These are phyloP conservation scores for Cacoxenus indagator DNA, from an alignment of 2,888 invertebrate species.

Conservation along the genomic window DNA sequence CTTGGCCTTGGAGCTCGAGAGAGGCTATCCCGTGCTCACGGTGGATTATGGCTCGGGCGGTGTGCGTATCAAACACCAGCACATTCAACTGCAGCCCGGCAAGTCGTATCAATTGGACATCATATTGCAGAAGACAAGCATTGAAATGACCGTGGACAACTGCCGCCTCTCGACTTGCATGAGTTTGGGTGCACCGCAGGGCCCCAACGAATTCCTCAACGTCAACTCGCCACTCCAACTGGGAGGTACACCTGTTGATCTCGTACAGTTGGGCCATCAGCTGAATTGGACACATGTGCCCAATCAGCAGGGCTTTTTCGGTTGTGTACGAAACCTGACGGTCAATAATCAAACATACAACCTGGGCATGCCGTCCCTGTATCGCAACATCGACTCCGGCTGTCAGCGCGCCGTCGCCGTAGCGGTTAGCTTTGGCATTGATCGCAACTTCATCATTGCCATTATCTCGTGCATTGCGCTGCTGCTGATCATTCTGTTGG, in stretches of 20 bases:
- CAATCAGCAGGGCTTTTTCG: conserved; percentile 81
- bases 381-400: conserved; percentile 79
- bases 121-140: conserved; percentile 75
- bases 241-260: conserved; percentile 80
- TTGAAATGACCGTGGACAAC: conserved; percentile 85
- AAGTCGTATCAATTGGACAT: conserved; percentile 90
- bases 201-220: conserved; percentile 81
- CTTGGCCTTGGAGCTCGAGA: conserved; percentile 86
- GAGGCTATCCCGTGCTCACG: conserved; percentile 86
- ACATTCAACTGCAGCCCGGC: conserved; percentile 84
- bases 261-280: conserved; percentile 75
- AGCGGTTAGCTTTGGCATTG: conserved; percentile 86
- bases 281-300: conserved; percentile 82
- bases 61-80: conserved; percentile 77
- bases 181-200: conserved; percentile 79
- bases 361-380: conserved; percentile 84
- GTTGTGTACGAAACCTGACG: conserved; percentile 92
- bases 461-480: conserved; percentile 90
- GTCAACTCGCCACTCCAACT: conserved; percentile 91
- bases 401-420: conserved; percentile 82
- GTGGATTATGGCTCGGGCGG: conserved; percentile 92
- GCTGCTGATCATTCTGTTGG: conserved; percentile 82
- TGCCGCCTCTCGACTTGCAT: conserved; percentile 80
- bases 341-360: conserved; percentile 91
- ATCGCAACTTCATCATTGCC: conserved; percentile 89